Conservation (phyloP, 2,888 invertebrate species). For the Orchesella flavescens region DNA sequence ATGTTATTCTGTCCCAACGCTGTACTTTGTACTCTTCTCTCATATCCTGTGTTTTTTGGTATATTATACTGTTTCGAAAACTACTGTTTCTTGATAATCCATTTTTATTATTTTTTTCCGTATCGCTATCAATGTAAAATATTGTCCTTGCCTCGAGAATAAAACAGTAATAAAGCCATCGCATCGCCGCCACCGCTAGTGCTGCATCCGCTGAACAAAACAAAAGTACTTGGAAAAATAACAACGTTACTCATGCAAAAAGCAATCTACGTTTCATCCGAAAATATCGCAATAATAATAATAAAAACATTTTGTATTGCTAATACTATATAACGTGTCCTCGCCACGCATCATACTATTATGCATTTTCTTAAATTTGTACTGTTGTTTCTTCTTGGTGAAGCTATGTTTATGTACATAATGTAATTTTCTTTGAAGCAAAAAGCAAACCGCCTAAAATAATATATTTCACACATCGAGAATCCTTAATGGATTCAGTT, state of each 20-base stretch:
- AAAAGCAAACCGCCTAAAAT: no score
- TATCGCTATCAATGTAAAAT: neutral
- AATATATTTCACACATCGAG: no score
- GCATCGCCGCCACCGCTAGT: constrained; percentile 31
- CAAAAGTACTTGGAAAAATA: neutral
- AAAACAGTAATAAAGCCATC: constrained; percentile 23
- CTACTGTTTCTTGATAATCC: no score
- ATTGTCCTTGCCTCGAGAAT: neutral
- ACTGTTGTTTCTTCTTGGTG: no score
- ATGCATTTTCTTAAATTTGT: neutral
- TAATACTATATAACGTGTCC: neutral
- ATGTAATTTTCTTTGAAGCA: no score
- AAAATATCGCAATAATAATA: no score
- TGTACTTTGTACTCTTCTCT: constrained; percentile 16
- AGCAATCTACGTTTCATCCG: no score
- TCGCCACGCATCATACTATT: neutral
- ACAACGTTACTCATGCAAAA: no score
- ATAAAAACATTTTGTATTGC: neutral
- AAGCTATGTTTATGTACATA: no score
- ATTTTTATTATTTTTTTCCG: no score
- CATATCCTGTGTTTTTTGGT: neutral
- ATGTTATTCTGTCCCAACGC: no score
- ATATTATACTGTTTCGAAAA: neutral
- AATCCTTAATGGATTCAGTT: no score
- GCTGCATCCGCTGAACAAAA: constrained; percentile 24